Percentiles rank a stretch among this genome's conserved stretches.
Conservation (phyloP, 2,113 vertebrate genomes). For the Engraulis encrasicolus region DNA sequence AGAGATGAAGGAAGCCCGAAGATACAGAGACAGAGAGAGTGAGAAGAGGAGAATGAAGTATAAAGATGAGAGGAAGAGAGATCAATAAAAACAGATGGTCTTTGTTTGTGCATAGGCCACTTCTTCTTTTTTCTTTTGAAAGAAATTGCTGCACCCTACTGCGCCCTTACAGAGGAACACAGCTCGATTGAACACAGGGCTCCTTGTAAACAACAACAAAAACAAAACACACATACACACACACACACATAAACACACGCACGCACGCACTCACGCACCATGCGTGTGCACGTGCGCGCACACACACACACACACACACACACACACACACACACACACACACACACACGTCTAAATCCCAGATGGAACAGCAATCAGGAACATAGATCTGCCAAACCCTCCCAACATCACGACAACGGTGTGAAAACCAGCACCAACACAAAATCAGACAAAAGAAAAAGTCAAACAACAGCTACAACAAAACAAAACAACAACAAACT, state of each 20-base stretch:
- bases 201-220: neutral
- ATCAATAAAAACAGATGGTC: constrained; percentile 44
- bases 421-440: neutral
- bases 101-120: constrained; percentile 20
- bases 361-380: neutral
- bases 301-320: constrained; percentile 1
- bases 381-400: neutral
- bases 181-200: neutral
- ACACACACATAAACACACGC: too few relatives aligned
- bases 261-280: too few relatives aligned
- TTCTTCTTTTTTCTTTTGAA: too few relatives aligned
- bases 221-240: neutral
- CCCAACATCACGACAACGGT: too few relatives aligned
- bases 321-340: constrained; percentile 15
- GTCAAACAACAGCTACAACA: neutral
- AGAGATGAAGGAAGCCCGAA: too few relatives aligned
- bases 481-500: too few relatives aligned
- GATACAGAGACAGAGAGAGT: constrained; percentile 16
- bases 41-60: constrained; percentile 11
- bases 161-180: neutral
- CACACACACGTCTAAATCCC: neutral
- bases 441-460: neutral
- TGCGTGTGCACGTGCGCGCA: too few relatives aligned
- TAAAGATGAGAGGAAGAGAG: neutral
- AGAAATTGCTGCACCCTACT: neutral